Conservation (phyloP, 2,113 vertebrate species). For the Eudyptes chrysolophus region DNA sequence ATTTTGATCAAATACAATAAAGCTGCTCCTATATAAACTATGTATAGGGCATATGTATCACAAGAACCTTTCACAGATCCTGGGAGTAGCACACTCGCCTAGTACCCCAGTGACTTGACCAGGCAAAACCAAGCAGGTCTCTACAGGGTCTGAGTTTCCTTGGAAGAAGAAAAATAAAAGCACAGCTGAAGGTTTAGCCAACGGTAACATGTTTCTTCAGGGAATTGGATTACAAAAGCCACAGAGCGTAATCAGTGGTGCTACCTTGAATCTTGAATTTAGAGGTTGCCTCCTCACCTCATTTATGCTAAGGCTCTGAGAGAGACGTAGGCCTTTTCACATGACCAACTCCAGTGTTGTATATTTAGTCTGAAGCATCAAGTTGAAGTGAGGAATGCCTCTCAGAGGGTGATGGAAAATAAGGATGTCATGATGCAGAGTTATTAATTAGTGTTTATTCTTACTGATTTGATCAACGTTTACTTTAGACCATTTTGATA, state of each 20-base stretch:
- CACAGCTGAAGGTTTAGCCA: background rate
- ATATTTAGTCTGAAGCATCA: background rate
- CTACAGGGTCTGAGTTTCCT: background rate
- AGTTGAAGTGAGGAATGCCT: background rate
- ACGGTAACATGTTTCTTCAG: background rate
- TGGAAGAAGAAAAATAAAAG: background rate
- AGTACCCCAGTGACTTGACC: background rate
- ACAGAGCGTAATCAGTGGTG: background rate
- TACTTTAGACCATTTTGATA: background rate
- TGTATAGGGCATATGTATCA: background rate
- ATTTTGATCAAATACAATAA: background rate
- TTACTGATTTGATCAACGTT: background rate
- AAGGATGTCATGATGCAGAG: background rate
- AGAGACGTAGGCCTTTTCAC: fast-evolving
- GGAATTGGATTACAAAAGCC: background rate
- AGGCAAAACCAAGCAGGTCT: background rate
- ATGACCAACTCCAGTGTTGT: background rate
- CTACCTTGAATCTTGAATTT: background rate
- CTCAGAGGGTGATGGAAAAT: background rate
- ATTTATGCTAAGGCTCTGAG: background rate
- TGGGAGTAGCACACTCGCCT: background rate
- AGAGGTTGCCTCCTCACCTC: background rate
- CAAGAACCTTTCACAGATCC: background rate
- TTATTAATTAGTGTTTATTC: background rate
- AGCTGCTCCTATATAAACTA: background rate